phyloP scores from a whole-genome alignment of 1,140 invertebrate species.

The Drosophila funebris region DNA sequence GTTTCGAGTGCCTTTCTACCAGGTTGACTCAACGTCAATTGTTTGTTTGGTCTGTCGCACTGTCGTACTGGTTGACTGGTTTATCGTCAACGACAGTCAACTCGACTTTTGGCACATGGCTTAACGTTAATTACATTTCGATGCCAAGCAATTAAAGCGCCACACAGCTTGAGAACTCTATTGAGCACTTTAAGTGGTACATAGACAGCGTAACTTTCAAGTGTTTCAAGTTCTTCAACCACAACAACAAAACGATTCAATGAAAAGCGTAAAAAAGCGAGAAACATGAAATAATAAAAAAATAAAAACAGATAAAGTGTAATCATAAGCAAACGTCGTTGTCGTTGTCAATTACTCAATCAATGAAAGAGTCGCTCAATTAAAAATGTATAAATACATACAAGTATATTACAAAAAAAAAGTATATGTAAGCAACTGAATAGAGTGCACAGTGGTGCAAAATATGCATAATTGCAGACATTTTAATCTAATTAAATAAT shows the following conservation, averaged over 20 bases:
- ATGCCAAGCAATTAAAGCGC: slow-evolving; percentile 51
- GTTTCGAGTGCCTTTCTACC: slow-evolving; percentile 11
- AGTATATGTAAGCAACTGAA: slow-evolving; percentile 4
- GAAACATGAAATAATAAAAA: slow-evolving; percentile 8
- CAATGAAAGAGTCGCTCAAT: slow-evolving; percentile 31
- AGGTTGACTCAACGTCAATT: not conserved
- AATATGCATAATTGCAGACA: not conserved
- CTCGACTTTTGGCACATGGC: slow-evolving; percentile 29
- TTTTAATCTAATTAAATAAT: no score
- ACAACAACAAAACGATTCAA: slow-evolving; percentile 21
- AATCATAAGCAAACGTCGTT: slow-evolving; percentile 55
- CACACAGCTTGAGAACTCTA: slow-evolving; percentile 20
- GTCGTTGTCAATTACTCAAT: slow-evolving; percentile 67
- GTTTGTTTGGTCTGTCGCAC: not conserved
- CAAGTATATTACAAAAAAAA: not conserved
- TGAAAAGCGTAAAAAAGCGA: slow-evolving; percentile 18
- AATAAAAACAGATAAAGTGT: slow-evolving; percentile 24
- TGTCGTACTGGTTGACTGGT: slow-evolving; percentile 30
- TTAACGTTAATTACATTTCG: slow-evolving; percentile 62
- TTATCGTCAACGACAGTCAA: slow-evolving; percentile 3
- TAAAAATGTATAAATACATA: slow-evolving; percentile 4
- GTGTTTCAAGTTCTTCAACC: slow-evolving; percentile 18
- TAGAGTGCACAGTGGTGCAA: slow-evolving; percentile 17
- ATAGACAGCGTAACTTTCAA: slow-evolving; percentile 20
- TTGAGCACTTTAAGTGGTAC: slow-evolving; percentile 14